phyloP scores from a whole-genome alignment of 2,113 vertebrate genomes.

The Amia ocellicauda region DNA sequence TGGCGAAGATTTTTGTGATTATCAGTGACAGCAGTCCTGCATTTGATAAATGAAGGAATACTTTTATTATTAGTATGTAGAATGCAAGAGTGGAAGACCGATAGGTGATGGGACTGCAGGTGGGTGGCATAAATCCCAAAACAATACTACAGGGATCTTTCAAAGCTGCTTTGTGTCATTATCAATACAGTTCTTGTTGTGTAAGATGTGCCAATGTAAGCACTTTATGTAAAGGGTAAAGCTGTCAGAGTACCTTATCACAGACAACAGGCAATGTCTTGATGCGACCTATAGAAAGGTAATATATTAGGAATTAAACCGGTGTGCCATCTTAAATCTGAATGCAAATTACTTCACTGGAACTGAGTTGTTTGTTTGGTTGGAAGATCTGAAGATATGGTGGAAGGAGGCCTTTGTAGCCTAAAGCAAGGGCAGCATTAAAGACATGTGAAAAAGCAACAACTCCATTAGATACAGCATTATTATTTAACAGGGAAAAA shows the following conservation, averaged over 20 bases:
- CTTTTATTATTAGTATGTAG: too few species aligned
- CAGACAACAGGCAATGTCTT: background rate
- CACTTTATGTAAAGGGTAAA: background rate
- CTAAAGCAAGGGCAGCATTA: background rate
- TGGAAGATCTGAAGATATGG: background rate
- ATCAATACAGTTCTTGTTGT: background rate
- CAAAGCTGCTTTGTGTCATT: slow-evolving; percentile 8
- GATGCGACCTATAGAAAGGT: background rate
- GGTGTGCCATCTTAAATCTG: background rate
- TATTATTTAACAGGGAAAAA: too few species aligned
- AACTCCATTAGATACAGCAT: slow-evolving; percentile 28
- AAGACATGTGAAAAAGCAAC: slow-evolving; percentile 21
- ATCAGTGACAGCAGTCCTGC: too few species aligned
- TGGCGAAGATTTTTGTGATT: too few species aligned
- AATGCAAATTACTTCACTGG: too few species aligned
- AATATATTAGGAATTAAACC: background rate
- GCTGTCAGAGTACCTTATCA: background rate
- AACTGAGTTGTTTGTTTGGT: background rate
- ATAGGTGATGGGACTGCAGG: background rate
- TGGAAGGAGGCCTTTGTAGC: too few species aligned
- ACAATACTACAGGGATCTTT: slow-evolving; percentile 1
- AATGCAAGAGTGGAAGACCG: background rate
- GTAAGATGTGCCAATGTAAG: background rate
- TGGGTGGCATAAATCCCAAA: background rate
- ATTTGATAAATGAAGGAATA: too few species aligned